Base-by-base conservation (phyloP, 2,113 vertebrate genomes). In the Nyctibius bracteatus region DNA sequence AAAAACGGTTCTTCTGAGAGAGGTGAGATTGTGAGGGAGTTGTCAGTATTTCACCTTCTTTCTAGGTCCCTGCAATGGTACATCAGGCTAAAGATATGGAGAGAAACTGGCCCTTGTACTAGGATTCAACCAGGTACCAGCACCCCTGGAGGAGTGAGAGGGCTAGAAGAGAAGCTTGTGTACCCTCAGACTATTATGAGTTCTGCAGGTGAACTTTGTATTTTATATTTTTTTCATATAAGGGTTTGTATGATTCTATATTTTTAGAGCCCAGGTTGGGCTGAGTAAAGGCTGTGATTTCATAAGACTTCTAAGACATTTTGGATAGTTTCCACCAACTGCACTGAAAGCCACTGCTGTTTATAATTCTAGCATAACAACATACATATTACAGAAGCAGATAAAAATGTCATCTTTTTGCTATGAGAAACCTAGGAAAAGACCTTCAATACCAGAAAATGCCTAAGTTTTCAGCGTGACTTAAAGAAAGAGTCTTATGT, bases 401-500 rank as follows among this genome's bases (percentile, higher is more conserved):
- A 41, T 30, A 73, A 82, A 88, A 79, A 18, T 21, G 24, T 25
- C 8, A 41, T 39, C 23, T 52, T 2, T 70, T 72, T 94, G 20
- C 67, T 73, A 5, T n/a, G 12, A 90, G 25, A 94, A 93, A 87
- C 33, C 10, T 43, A 63, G 28, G 22, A 9, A 92, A 81, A 81
- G 39, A 31, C 16, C 12, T 46, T 87, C 51, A 46, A 10, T 30
- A 74, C 12, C 20, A 81, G 43, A 58, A 89, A 87, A 86, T 35
- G 5, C 23, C 7, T 35, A 43, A 6, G 7, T 62, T 92, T 93
- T 74, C 81, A 65, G 5, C 23, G 39, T 90, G 59, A 78, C 47
- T 83, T 88, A 59, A 93, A 87, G 55, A 90, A 88, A 93, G 16
- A 86, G 10, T 30, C n/a, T 67, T 72, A 51, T 37, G 51, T 74